Conservation (phyloP, 1,140 invertebrate species). For the Vanessa atalanta region DNA sequence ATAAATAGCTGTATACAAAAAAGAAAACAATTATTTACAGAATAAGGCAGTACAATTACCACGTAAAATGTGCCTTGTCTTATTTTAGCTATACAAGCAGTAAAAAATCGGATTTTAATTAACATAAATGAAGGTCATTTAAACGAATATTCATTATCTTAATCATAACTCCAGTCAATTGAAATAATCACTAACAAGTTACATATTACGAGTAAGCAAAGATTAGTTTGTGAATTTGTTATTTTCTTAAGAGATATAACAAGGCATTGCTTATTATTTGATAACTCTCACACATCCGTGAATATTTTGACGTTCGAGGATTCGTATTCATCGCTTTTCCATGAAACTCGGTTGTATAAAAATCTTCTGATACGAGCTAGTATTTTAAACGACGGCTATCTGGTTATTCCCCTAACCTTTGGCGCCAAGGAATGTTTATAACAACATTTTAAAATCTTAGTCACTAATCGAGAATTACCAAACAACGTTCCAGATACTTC, state of each 20-base stretch:
- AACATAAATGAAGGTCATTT: conserved; percentile 66
- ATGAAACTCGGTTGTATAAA: not conserved
- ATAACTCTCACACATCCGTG: conserved; percentile 13
- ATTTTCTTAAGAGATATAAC: conserved; percentile 49
- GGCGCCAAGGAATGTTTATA: conserved; percentile 15
- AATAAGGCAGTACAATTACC: conserved; percentile 78
- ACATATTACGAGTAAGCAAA: conserved; percentile 74
- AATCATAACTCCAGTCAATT: conserved; percentile 72
- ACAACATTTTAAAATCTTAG: conserved; percentile 17
- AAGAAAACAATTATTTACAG: conserved; percentile 79
- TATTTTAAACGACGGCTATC: not conserved
- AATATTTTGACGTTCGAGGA: conserved; percentile 47
- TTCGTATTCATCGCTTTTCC: conserved; percentile 28
- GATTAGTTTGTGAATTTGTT: conserved; percentile 79
- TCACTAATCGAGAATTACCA: conserved; percentile 14
- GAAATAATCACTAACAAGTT: conserved; percentile 76
- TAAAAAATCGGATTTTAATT: conserved; percentile 72
- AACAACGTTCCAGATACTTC: conserved; percentile 14
- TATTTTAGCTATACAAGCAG: conserved; percentile 79
- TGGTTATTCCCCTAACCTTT: conserved; percentile 13
- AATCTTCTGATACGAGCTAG: not conserved
- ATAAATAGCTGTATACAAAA: conserved; percentile 81
- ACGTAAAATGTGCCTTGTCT: conserved; percentile 75
- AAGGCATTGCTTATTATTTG: conserved; percentile 15
- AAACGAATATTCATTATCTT: conserved; percentile 62